Evolutionary conservation across 1,140 invertebrate species (phyloP), one percentile per base, ranked within the genome.

Genomic region (Nymphalis io): DNA sequence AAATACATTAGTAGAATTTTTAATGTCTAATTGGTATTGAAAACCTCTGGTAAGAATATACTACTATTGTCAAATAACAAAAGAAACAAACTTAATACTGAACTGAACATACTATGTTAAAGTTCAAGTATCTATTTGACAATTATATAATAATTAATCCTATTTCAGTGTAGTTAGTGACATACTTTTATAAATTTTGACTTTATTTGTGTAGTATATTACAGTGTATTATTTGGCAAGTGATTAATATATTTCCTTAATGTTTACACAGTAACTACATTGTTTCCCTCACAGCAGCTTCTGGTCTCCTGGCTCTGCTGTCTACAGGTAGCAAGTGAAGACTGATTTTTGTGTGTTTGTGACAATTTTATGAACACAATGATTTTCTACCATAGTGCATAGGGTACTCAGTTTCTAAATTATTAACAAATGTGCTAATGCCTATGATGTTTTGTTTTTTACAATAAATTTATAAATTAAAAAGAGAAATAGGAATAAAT

Each of bases 291-390:
- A 95, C 96, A 51, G 92, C 94, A 18, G 96, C 97, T 12, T 96
- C 96, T 71, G 97, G 97, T 72, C 90, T 98, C 3, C 89, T 98
- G 71, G 97, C 97, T 58, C 93, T 99, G n/a, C 93, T 98, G 60
- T 98, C 98, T 0, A 99, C 98, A 33, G 97, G 97, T 71, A 87
- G 89, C 69, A 92, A 92, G 82, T 92, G 18, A 40, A 48, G 48
- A 72, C 60, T 71, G 21, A 73, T 27, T 27, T 21, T 59, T 76
- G 67, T 39, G 75, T 83, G 75, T 79, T 72, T 74, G 68, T 78
- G 75, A 70, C 51, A 68, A 62, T 78, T 72, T 67, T 57, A 70
- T 78, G 78, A 70, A 73, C 20, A 55, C 61, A 57, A 68, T 60
- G 69, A 69, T 72, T 71, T 66, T 73, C 59, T 72, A 71, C 48